Evolutionary conservation across 2,888 invertebrate species (phyloP), one percentile per base, ranked within the genome.

Genomic region (Noctua pronuba): DNA sequence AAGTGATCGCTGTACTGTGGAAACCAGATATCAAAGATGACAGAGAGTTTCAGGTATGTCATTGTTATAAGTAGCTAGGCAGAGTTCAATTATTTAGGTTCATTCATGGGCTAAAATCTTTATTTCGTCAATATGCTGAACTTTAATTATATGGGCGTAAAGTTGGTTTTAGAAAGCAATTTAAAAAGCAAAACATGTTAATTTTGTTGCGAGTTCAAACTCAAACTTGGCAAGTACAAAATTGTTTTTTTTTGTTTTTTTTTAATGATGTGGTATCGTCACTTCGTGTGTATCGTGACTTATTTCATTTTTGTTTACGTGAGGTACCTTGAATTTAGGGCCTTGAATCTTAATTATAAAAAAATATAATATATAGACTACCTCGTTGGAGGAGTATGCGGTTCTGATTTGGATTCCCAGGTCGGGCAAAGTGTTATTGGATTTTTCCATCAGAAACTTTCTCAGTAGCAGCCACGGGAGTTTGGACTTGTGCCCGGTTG

Each of bases 1-100:
- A 97, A 84, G 96, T 97, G n/a, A 98, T 99, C 83, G 98, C 98
- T 0, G 98, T 99, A 65, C 94, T 99, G 46, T 98, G 99, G 98
- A 98, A 98, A 89, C 99, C 99, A 0, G 95, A 97, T 68, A 96
- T 97, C 0, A 92, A 97, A 21, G 96, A 97, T 62, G 90, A 95
- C 10, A 97, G 96, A 82, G 98, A 98, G 1, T 98, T 99, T 88
- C 98, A 98, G 97, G 98, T 98, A 87, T 91, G 72, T 46, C 11
- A 8, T 28, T 8, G 2, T 69, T 8, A 18, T 31, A 2, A 65
- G 6, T 21, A 41, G 28, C 21, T 38, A 13, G 2, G 8, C 13
- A 28, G 2, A 28, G 13, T 13, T 62, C 1, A 38, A 66, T 44
- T 44, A 0, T 18, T 7, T 18, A 60, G 18, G 18, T 18, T 16